Conservation (phyloP, 1,140 invertebrate genomes). For the Drosophila watanabei region DNA sequence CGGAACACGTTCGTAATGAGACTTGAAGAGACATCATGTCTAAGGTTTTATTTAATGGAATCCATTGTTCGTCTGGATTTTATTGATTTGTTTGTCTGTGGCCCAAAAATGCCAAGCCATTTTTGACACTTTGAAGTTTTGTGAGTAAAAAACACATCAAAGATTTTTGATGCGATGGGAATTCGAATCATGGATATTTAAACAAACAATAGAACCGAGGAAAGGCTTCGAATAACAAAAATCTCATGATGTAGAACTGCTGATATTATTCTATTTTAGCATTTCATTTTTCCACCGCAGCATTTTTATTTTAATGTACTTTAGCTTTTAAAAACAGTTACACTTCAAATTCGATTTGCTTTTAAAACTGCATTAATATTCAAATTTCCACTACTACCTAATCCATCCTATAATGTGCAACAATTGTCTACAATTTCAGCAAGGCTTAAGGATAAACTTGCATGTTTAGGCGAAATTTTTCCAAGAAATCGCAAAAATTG, state of each 20-base stretch:
- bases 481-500: constrained; percentile 27
- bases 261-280: background rate
- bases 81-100: constrained; percentile 58
- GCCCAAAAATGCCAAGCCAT: constrained; percentile 60
- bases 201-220: constrained; percentile 3
- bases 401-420: constrained; percentile 35
- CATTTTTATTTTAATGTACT: too few species aligned
- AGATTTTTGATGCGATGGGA: constrained; percentile 46
- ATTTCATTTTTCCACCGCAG: background rate
- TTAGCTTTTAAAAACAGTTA: too few species aligned
- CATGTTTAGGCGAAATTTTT: constrained; percentile 61
- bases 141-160: constrained; percentile 60
- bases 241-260: background rate
- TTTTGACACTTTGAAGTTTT: constrained; percentile 66
- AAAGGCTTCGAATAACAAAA: background rate
- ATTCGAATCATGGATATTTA: constrained; percentile 6
- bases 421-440: constrained; percentile 47
- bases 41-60: constrained; percentile 33
- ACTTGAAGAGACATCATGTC: constrained; percentile 52
- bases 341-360: background rate
- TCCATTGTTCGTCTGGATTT: constrained; percentile 52
- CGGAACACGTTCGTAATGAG: constrained; percentile 34
- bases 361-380: background rate
- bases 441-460: constrained; percentile 31
- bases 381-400: too few species aligned